Evolutionary conservation across 2,113 vertebrate genomes (phyloP), one percentile per base, ranked within the genome.

Genomic region (Saguinus imperator): DNA sequence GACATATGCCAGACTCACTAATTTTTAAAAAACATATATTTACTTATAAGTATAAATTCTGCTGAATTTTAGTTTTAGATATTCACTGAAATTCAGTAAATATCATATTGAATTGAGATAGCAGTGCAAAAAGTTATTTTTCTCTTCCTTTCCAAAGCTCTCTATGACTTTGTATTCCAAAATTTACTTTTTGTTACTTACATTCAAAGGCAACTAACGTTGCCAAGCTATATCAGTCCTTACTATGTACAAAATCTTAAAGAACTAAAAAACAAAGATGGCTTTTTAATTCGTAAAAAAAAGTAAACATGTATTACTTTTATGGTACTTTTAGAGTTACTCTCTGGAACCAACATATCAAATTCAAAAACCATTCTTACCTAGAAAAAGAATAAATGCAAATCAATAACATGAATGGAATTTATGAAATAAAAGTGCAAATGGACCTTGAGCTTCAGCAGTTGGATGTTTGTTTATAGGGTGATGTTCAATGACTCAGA

Each of bases 391-490:
- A 97, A 95, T 64, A 72, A 87, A 40, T 82, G 10, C 52, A 87
- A 88, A 89, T 35, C 77, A 91, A 87, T 83, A 17, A 20, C 37
- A 83, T 68, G 68, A 93, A 79, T 76, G 45, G 83, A 96, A 64
- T 77, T 76, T 16, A 75, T 79, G 43, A 94, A 93, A 91, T 84
- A 50, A 87, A 96, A 93, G 58, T 79, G 25, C 58, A 94, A 93
- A 55, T 70, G 29, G 48, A 29, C 40, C 87, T 82, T 43, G 20
- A 70, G 68, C 61, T 91, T 75, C 72, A 61, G 55, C 48, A 80
- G 68, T 93, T 77, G 45, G 32, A 64, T 77, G 25, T 72, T 82
- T 58, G 40, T 89, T 85, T 45, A 45, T 23, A 61, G 73, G n/a
- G 8, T 76, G 27, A 77, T 84, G 32, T n/a, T 92, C 89, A 84